Conservation (phyloP, 2,113 vertebrate genomes). For the Siniperca knerii region DNA sequence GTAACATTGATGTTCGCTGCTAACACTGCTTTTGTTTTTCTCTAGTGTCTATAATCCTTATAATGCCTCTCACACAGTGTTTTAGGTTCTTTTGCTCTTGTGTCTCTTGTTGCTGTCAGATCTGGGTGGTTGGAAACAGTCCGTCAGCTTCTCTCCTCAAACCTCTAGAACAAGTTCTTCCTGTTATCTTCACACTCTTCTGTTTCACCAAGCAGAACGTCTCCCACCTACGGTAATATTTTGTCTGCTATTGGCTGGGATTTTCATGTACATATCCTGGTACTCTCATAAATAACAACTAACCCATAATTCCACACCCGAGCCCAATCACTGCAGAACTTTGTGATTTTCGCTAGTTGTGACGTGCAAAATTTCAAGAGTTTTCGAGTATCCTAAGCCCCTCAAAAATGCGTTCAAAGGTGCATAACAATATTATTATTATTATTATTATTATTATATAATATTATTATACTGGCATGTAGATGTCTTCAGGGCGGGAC, state of each 20-base stretch:
- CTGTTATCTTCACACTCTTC: conserved; percentile 90
- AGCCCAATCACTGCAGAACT: no score
- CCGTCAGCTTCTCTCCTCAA: conserved; percentile 82
- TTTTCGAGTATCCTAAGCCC: no score
- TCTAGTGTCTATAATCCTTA: neutral
- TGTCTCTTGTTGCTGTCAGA: conserved; percentile 76
- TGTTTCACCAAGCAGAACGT: conserved; percentile 93
- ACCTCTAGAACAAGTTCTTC: conserved; percentile 84
- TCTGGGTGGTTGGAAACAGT: conserved; percentile 92
- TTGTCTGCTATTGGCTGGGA: neutral
- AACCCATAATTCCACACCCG: neutral
- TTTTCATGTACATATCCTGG: neutral
- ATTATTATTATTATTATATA: no score
- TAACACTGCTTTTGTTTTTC: neutral
- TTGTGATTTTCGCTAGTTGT: no score
- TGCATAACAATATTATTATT: no score
- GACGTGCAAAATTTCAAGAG: no score
- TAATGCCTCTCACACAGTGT: neutral
- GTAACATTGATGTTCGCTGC: neutral
- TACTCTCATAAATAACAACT: neutral
- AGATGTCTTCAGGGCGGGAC: no score
- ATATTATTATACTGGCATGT: no score
- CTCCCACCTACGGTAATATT: conserved; percentile 91
- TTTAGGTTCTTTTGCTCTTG: neutral
- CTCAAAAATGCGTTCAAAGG: no score